Conservation (phyloP, 1,140 invertebrate genomes). For the Procambarus virginalis region DNA sequence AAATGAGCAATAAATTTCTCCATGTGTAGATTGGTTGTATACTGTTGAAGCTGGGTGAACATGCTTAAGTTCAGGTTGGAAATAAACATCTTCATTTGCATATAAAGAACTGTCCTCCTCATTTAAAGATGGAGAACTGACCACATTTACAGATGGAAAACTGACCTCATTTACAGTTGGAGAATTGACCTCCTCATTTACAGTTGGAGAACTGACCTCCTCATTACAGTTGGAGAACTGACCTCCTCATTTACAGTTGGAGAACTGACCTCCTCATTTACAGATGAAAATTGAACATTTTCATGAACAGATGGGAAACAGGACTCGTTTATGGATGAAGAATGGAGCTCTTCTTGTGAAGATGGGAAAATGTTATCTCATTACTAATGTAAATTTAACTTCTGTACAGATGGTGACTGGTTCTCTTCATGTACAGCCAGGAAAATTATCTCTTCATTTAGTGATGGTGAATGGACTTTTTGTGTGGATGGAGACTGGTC, state of each 20-base stretch:
- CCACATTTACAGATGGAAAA: not conserved
- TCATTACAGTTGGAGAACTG: not conserved
- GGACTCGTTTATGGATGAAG: conserved; percentile 1
- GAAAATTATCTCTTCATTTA: too few species aligned
- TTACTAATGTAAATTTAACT: too few species aligned
- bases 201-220: not conserved
- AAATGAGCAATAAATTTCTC: not conserved
- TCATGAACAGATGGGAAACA: conserved; percentile 21
- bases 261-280: not conserved
- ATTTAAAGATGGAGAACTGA: not conserved
- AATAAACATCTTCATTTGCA: too few species aligned
- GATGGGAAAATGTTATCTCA: not conserved
- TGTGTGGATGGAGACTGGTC: not conserved
- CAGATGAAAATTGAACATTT: conserved; percentile 19
- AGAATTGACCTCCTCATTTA: not conserved
- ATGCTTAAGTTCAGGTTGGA: too few species aligned
- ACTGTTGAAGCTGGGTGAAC: too few species aligned
- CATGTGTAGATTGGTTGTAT: not conserved
- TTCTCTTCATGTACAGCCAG: too few species aligned
- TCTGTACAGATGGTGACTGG: too few species aligned
- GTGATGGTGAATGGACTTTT: too few species aligned
- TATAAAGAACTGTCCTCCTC: too few species aligned
- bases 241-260: conserved; percentile 2
- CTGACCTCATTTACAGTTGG: not conserved
- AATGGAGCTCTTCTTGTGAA: not conserved